A percentile compares a stretch with the other conserved stretches of the same genome.
phyloP scores from a whole-genome alignment of 1,140 invertebrate species.

The Maconellicoccus hirsutus region DNA sequence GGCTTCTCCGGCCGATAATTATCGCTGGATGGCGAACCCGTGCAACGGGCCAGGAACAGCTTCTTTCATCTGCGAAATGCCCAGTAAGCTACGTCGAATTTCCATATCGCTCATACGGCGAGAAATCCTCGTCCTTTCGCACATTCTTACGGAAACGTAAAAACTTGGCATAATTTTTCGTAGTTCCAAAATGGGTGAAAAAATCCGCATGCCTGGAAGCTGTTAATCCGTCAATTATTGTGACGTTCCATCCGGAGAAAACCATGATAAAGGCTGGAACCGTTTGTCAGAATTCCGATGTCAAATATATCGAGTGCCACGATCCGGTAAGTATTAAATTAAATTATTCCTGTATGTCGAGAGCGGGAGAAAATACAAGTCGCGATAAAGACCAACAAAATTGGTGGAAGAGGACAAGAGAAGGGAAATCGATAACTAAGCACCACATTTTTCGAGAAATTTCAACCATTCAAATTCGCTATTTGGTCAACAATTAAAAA shows the following conservation, averaged over 20 bases:
- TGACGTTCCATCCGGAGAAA: constrained; percentile 58
- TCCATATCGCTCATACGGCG: no score
- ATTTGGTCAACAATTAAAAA: no score
- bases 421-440: no score
- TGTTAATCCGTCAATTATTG: constrained; percentile 52
- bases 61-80: constrained; percentile 60
- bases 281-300: constrained; percentile 45
- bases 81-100: constrained; percentile 40
- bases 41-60: constrained; percentile 59
- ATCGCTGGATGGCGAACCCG: constrained; percentile 52
- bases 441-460: no score
- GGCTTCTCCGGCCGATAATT: constrained; percentile 53
- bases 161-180: constrained; percentile 30
- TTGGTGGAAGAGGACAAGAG: no score
- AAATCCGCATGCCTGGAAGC: constrained; percentile 49
- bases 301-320: constrained; percentile 67
- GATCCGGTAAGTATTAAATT: constrained; percentile 36
- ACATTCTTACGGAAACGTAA: neutral
- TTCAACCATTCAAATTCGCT: no score
- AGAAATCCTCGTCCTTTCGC: no score
- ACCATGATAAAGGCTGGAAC: constrained; percentile 72
- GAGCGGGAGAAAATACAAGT: no score
- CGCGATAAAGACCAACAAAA: no score
- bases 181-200: constrained; percentile 56
- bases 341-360: neutral